A percentile compares a stretch with the other conserved stretches of the same genome.
Evolutionary conservation across 2,888 invertebrate species (phyloP).

Genomic region (Drosophila phalerata): DNA sequence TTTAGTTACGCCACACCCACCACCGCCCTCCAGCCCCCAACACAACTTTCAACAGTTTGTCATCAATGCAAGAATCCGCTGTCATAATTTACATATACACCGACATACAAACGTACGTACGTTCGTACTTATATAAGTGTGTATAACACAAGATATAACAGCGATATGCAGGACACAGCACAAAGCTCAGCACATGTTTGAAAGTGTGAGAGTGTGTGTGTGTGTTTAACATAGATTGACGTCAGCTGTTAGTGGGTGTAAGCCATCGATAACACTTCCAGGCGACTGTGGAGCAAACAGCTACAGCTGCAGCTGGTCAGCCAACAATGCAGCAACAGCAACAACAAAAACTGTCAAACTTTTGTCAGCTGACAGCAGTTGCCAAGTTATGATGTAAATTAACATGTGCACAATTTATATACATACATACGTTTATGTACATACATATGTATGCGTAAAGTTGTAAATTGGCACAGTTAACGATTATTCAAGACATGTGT

Average conservation of each 20-base stretch:
- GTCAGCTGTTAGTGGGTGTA: slow-evolving; percentile 27
- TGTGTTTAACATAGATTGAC: slow-evolving; percentile 17
- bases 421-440: not conserved
- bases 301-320: slow-evolving; percentile 23
- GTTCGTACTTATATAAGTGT: slow-evolving; percentile 6
- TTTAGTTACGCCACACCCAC: slow-evolving; percentile 16
- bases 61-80: slow-evolving; percentile 12
- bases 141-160: slow-evolving; percentile 13
- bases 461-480: slow-evolving; percentile 16
- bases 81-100: slow-evolving; percentile 11
- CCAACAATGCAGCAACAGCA: slow-evolving; percentile 6
- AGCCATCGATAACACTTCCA: slow-evolving; percentile 10
- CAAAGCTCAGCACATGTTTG: slow-evolving; percentile 1
- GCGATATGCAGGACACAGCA: slow-evolving; percentile 14
- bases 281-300: slow-evolving; percentile 6
- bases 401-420: slow-evolving; percentile 6
- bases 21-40: not conserved
- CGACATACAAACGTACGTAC: slow-evolving; percentile 2
- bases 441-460: not conserved
- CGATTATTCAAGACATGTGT: slow-evolving; percentile 8
- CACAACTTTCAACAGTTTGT: slow-evolving; percentile 4
- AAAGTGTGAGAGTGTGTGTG: not conserved
- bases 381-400: slow-evolving; percentile 19
- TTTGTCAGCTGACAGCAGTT: slow-evolving; percentile 32
- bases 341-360: slow-evolving; percentile 20